Base-by-base conservation (phyloP, 2,797 vertebrate species). In the Hybognathus amarus region DNA sequence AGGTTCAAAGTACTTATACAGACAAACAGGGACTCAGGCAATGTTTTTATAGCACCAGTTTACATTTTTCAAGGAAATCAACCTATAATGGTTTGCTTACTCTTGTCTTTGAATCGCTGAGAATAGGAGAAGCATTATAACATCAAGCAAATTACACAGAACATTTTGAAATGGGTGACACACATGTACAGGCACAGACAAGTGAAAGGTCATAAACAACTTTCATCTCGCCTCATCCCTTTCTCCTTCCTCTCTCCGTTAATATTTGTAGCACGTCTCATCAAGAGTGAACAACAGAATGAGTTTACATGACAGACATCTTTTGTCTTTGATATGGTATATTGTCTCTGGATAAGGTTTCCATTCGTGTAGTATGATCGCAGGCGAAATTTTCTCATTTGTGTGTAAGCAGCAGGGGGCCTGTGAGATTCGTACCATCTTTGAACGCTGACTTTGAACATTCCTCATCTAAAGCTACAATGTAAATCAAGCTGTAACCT, bases 401-500 rank as follows among this genome's bases (percentile, higher is more conserved):
- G 96, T 96, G 97, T 96, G 47, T 66, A 76, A 78, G 69, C 85
- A 82, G 80, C 68, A 27, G 83, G 87, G 74, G 33, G 83, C 75
- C 83, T 68, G 50, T 30, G 56, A 85, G 80, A 77, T 93, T 90
- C 89, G 91, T 94, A 94, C 95, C 91, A 92, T 95, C 94, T 96
- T 96, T 97, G 95, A 93, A 95, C 94, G 92, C 90, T 91, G 79
- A 92, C 97, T 99, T 98, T 98, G 97, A 99, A 98, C 96, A 93
- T 96, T 94, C 94, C 94, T 94, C 64, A 40, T 75, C 96, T 94
- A 94, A 95, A 98, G 96, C 96, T 92, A 95, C 95, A 94, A 95
- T 93, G 95, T 94, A 97, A 83, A 97, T 97, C 96, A 97, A 97
- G 97, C 96, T 95, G 95, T 95, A 95, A 77, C 82, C 95, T 95